phyloP scores from a whole-genome alignment of 2,888 invertebrate genomes.

The Drosophila affinis region DNA sequence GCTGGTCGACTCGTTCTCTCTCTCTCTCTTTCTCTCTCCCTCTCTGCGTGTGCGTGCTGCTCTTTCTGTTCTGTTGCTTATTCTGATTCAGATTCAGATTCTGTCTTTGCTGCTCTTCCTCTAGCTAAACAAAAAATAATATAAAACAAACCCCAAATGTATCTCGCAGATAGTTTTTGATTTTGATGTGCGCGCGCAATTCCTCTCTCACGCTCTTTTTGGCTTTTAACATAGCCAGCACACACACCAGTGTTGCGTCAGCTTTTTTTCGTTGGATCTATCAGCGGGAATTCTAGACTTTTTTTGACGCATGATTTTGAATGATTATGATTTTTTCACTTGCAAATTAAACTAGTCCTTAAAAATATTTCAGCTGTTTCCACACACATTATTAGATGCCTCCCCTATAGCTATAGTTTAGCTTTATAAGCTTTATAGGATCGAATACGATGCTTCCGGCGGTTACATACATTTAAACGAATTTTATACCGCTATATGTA shows the following conservation, averaged over 20 bases:
- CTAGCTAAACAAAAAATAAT: constrained; percentile 61
- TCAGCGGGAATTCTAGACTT: too few species aligned
- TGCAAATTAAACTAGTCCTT: too few species aligned
- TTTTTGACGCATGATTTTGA: too few species aligned
- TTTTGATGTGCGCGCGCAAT: constrained; percentile 62
- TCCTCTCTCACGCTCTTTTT: constrained; percentile 38
- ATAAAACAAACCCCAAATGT: constrained; percentile 73
- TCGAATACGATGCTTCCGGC: too few species aligned
- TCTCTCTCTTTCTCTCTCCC: background rate
- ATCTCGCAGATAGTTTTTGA: constrained; percentile 71
- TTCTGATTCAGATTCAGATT: constrained; percentile 43
- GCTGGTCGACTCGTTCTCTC: constrained; percentile 25
- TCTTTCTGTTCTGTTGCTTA: constrained; percentile 45
- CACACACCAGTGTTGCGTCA: background rate
- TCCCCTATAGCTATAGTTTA: too few species aligned
- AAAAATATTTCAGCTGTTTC: too few species aligned
- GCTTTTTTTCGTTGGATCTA: too few species aligned
- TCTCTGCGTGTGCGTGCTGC: constrained; percentile 20
- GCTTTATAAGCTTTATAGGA: too few species aligned
- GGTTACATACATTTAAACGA: too few species aligned
- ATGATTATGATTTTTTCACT: too few species aligned
- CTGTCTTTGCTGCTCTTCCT: constrained; percentile 57
- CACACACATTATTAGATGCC: too few species aligned
- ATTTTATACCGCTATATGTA: too few species aligned
- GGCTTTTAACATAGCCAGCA: constrained; percentile 1